Evolutionary conservation across 2,113 vertebrate species (phyloP), one percentile per base, ranked within the genome.

Genomic region (Festucalex cinctus): DNA sequence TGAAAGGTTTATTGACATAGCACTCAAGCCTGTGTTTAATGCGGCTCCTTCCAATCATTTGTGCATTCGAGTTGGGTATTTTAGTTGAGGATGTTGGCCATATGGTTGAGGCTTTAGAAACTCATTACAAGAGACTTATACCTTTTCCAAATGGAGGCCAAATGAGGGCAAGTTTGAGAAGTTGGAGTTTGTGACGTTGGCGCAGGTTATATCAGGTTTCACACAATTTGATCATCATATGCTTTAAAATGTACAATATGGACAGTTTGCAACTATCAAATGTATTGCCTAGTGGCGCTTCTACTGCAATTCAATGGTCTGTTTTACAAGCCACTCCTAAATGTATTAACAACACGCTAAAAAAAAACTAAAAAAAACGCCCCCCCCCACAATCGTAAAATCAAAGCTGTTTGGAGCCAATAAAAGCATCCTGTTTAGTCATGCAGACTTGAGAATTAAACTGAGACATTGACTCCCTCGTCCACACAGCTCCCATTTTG

Each of bases 1-100:
- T 32, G 28, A n/a, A n/a, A n/a, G n/a, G n/a, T n/a, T n/a, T 48
- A 26, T 44, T 46, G 54, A 72, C 67, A 28, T 60, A 22, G 51
- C 64, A 59, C 66, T 28, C 74, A 66, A 19, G 60, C 24, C 14
- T 13, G 22, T 64, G 56, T 69, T 28, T 32, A 69, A 65, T 10
- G 63, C 22, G 12, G 71, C 1, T 63, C 28, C 28, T 32, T 32
- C 28, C 28, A 32, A 32, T 32, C 14, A 46, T 17, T 2, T 5
- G 48, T 37, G 0, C 19, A 8, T 26, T 37, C 22, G 4, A 48
- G 35, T 19, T 20, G 5, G 2, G 19, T 16, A 48, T 48, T 48
- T 36, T 20, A 17, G 8, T 19, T 26, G 5, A 28, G 56, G 17
- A 35, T 58, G 20, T 58, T 35, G 14, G 17, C 28, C 32, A 58